These are phyloP conservation scores for Petrocephalus schoutedeni DNA, from an alignment of 2,797 vertebrate genomes.

Conservation along the genomic window DNA sequence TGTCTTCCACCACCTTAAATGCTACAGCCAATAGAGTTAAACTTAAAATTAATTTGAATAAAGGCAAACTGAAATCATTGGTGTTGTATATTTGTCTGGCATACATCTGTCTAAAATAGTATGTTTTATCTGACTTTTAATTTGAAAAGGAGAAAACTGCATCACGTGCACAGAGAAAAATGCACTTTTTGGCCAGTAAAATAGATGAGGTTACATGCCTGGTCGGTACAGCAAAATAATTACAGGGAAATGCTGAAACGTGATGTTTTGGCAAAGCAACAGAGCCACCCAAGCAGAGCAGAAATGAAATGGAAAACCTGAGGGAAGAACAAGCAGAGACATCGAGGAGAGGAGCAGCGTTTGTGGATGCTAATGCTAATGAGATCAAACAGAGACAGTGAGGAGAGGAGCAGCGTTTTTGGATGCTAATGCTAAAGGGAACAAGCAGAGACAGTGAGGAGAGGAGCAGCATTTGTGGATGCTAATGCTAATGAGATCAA, in stretches of 20 bases:
- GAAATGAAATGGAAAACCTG: background rate
- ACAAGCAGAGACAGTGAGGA: background rate
- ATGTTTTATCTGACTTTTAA: background rate
- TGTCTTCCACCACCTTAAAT: background rate
- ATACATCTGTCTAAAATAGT: background rate
- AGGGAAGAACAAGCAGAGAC: background rate
- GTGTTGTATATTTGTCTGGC: background rate
- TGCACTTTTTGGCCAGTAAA: background rate
- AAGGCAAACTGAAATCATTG: background rate
- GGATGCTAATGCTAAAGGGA: background rate
- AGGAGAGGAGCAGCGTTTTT: background rate
- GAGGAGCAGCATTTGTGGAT: too few relatives aligned
- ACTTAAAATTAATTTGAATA: background rate
- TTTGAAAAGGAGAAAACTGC: background rate
- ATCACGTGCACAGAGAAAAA: background rate
- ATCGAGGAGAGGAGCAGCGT: too few relatives aligned
- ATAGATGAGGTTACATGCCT: background rate
- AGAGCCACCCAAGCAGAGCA: background rate
- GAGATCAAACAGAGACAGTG: background rate
- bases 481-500: too few relatives aligned
- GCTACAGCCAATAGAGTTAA: background rate
- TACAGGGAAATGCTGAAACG: background rate
- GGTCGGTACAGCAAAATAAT: background rate
- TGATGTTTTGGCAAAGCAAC: background rate
- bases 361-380: too few relatives aligned